Conservation (phyloP, 2,797 vertebrate species). For the Cirrhinus mrigala region DNA sequence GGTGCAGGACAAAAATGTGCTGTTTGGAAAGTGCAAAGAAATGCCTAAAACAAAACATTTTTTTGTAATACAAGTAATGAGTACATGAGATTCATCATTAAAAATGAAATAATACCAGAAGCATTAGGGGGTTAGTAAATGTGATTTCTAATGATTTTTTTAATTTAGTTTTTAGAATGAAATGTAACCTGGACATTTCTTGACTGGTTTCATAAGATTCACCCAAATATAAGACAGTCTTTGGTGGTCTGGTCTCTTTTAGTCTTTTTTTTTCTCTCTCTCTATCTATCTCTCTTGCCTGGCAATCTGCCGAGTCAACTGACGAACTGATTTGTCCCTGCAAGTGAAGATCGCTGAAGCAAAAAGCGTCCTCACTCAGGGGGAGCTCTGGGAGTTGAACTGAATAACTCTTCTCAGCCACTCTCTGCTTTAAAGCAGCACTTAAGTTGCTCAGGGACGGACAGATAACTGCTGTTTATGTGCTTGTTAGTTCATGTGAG, state of each 20-base stretch:
- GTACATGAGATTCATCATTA: neutral
- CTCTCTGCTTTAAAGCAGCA: constrained; percentile 57
- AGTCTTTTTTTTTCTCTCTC: neutral
- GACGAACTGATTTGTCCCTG: constrained; percentile 43
- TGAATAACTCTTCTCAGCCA: constrained; percentile 48
- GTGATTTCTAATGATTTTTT: neutral
- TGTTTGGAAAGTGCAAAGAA: too few species aligned
- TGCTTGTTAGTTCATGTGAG: constrained; percentile 60
- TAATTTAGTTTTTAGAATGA: neutral
- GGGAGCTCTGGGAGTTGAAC: constrained; percentile 48
- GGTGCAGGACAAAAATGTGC: neutral
- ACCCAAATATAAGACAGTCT: neutral
- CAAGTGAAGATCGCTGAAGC: constrained; percentile 39
- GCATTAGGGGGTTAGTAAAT: neutral
- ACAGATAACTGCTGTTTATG: constrained; percentile 61
- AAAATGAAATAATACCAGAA: neutral
- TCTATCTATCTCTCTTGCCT: constrained; percentile 6
- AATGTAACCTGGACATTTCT: constrained; percentile 25
- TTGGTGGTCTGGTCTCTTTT: constrained; percentile 29
- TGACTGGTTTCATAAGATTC: constrained; percentile 14
- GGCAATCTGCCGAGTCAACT: constrained; percentile 40
- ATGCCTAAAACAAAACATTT: neutral
- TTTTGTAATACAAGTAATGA: neutral
- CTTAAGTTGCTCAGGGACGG: constrained; percentile 59
- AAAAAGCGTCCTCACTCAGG: constrained; percentile 32